Conservation (phyloP, 2,113 vertebrate species). For the Microtus richardsoni region DNA sequence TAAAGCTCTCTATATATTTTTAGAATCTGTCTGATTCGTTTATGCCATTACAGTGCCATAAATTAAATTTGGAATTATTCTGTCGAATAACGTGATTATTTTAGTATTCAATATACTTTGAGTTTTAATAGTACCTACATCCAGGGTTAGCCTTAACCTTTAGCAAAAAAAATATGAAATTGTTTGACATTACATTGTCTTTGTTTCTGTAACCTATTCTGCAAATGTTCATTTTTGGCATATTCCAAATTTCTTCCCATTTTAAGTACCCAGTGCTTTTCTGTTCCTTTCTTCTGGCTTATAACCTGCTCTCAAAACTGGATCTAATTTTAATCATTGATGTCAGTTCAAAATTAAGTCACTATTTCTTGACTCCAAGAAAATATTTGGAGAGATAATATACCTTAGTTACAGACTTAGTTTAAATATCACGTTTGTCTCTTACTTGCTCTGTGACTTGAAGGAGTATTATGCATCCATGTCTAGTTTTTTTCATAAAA, state of each 20-base stretch:
- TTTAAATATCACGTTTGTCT: constrained; percentile 70
- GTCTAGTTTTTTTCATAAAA: constrained; percentile 56
- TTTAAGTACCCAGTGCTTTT: constrained; percentile 59
- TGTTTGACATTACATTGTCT: constrained; percentile 65
- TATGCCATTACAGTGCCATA: no score
- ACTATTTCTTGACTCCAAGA: constrained; percentile 64
- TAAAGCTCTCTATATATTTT: no score
- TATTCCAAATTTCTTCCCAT: constrained; percentile 51
- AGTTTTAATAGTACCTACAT: constrained; percentile 71
- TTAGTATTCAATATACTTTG: constrained; percentile 71
- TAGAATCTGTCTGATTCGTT: no score
- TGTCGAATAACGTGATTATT: constrained; percentile 74
- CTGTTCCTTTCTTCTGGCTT: constrained; percentile 42
- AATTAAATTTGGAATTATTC: constrained; percentile 63
- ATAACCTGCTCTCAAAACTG: constrained; percentile 59
- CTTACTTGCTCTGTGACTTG: constrained; percentile 54
- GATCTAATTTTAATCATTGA: constrained; percentile 70
- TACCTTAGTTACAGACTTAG: constrained; percentile 66
- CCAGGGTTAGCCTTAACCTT: constrained; percentile 71
- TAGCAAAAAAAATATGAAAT: constrained; percentile 75
- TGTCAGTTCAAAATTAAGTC: constrained; percentile 73
- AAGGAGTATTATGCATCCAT: constrained; percentile 33
- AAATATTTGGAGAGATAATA: constrained; percentile 68
- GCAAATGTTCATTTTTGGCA: constrained; percentile 69
- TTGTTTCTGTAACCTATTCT: constrained; percentile 66